phyloP scores from a whole-genome alignment of 2,113 vertebrate species.

The Crotalus helleri region DNA sequence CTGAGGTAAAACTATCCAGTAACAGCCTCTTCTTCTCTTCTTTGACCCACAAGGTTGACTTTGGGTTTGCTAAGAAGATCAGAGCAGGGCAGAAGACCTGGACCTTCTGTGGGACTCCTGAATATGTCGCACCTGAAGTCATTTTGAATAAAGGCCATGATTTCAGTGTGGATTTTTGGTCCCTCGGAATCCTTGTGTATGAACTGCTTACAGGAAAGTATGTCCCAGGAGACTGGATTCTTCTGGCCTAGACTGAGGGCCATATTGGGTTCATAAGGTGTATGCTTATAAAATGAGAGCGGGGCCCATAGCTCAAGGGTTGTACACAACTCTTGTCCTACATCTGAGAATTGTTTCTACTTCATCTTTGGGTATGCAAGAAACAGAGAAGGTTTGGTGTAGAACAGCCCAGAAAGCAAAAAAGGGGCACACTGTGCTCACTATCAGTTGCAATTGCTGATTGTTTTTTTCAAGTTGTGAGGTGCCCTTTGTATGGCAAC shows the following conservation, averaged over 20 bases:
- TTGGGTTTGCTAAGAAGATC: conserved; percentile 94
- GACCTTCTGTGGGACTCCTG: conserved; percentile 94
- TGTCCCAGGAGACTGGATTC: conserved; percentile 23
- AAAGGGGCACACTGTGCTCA: neutral
- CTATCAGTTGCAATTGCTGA: neutral
- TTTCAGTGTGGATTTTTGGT: conserved; percentile 94
- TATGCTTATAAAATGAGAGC: neutral
- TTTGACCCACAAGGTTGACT: conserved; percentile 80
- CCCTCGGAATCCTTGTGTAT: conserved; percentile 90
- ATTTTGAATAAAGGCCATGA: conserved; percentile 93
- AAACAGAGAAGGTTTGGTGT: neutral
- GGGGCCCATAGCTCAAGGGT: neutral
- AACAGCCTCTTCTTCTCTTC: conserved; percentile 11
- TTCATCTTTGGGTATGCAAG: neutral
- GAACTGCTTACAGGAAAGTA: conserved; percentile 92
- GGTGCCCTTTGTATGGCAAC: neutral
- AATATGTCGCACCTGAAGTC: conserved; percentile 92
- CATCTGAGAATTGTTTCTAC: neutral
- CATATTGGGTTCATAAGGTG: neutral
- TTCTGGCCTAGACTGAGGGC: neutral
- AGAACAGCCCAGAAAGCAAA: neutral
- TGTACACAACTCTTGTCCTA: neutral
- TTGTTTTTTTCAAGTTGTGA: neutral
- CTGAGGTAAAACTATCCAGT: neutral
- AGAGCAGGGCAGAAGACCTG: conserved; percentile 89